phyloP scores from a whole-genome alignment of 2,113 vertebrate species.

The Lagopus muta region DNA sequence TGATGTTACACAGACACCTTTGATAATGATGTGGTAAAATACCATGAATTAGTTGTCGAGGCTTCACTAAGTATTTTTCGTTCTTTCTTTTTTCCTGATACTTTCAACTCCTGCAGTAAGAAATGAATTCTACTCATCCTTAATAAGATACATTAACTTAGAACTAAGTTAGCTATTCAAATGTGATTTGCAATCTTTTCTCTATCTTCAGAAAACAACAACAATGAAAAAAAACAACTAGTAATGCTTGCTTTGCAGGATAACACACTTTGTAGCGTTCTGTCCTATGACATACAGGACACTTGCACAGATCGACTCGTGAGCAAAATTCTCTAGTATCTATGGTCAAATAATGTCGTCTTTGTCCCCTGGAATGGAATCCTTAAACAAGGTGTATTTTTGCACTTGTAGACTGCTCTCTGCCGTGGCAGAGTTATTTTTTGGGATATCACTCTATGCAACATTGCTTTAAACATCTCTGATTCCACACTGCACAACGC shows the following conservation, averaged over 20 bases:
- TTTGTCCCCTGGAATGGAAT: neutral
- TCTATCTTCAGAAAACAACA: neutral
- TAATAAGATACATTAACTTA: neutral
- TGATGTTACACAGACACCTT: neutral
- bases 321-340: neutral
- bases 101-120: neutral
- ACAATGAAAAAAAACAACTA: neutral
- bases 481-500: neutral
- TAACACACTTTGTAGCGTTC: neutral
- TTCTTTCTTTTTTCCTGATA: neutral
- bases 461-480: neutral
- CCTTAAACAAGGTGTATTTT: neutral
- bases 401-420: neutral
- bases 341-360: neutral
- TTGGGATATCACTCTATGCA: neutral
- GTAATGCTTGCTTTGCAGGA: neutral
- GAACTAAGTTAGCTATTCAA: neutral
- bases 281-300: neutral
- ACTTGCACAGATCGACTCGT: neutral
- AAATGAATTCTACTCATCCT: conserved; percentile 24
- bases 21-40: neutral
- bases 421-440: neutral
- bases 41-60: neutral
- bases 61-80: neutral
- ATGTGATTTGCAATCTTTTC: neutral